Percentiles rank a stretch among this genome's conserved stretches.
Conservation (phyloP, 2,797 vertebrate genomes). For the Eulemur coronatus region DNA sequence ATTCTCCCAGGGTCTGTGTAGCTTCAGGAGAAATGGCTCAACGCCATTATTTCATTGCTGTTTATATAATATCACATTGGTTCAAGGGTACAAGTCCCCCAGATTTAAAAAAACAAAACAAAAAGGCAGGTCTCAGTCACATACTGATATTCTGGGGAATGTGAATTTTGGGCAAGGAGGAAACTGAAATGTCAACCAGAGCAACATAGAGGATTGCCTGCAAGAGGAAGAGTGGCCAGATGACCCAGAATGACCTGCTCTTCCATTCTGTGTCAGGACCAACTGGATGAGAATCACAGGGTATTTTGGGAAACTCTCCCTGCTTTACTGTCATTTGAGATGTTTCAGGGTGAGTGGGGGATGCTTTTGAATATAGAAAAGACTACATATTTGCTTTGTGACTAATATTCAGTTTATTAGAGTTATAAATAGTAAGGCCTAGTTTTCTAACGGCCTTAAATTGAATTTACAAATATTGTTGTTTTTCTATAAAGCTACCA, state of each 20-base stretch:
- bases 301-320: constrained; percentile 53
- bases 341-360: background rate
- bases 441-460: constrained; percentile 24
- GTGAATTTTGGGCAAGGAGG: background rate
- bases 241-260: constrained; percentile 18
- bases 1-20: background rate
- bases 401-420: background rate
- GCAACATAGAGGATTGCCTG: background rate
- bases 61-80: background rate
- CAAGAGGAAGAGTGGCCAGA: background rate
- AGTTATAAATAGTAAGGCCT: background rate
- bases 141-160: background rate
- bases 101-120: background rate
- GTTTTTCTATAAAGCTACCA: constrained; percentile 14
- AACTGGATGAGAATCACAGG: constrained; percentile 17
- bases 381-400: background rate
- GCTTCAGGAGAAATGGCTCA: background rate
- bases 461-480: background rate
- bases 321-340: constrained; percentile 37
- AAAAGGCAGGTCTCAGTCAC: background rate
- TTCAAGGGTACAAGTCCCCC: background rate
- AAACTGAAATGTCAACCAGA: background rate
- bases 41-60: background rate
- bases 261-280: background rate
- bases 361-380: background rate